phyloP scores from a whole-genome alignment of 2,888 invertebrate species.

The Aphrophora alni region DNA sequence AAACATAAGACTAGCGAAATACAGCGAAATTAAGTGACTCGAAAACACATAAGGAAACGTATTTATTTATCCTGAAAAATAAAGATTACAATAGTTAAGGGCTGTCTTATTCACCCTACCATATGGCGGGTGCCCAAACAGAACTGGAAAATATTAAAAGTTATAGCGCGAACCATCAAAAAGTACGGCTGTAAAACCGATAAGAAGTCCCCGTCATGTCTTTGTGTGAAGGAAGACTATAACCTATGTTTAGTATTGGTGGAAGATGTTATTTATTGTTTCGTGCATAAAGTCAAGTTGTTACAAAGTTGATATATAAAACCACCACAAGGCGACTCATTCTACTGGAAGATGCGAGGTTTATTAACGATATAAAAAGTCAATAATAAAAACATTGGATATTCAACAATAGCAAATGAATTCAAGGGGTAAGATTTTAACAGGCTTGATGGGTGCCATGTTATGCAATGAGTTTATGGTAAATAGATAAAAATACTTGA shows the following conservation, averaged over 20 bases:
- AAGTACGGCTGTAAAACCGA: background rate
- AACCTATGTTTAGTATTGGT: constrained; percentile 6
- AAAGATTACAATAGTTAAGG: background rate
- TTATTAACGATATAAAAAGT: background rate
- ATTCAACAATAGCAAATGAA: background rate
- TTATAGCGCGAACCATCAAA: constrained; percentile 6
- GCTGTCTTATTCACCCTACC: background rate
- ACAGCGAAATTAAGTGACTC: too few species aligned
- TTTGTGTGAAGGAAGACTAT: background rate
- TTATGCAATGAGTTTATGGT: too few species aligned
- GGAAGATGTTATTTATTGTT: constrained; percentile 6
- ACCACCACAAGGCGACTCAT: background rate
- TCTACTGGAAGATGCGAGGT: background rate
- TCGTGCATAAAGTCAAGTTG: background rate
- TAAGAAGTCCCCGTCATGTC: background rate
- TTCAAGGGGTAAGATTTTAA: too few species aligned
- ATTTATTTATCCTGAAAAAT: background rate
- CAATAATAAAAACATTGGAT: background rate
- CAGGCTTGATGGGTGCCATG: too few species aligned
- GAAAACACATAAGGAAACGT: background rate
- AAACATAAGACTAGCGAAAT: too few species aligned
- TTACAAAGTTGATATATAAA: background rate
- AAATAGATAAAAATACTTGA: too few species aligned
- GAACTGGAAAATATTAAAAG: background rate
- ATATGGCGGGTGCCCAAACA: background rate